These are phyloP conservation scores for Alentia gelatinosa DNA, from an alignment of 2,888 invertebrate species.

Conservation along the genomic window DNA sequence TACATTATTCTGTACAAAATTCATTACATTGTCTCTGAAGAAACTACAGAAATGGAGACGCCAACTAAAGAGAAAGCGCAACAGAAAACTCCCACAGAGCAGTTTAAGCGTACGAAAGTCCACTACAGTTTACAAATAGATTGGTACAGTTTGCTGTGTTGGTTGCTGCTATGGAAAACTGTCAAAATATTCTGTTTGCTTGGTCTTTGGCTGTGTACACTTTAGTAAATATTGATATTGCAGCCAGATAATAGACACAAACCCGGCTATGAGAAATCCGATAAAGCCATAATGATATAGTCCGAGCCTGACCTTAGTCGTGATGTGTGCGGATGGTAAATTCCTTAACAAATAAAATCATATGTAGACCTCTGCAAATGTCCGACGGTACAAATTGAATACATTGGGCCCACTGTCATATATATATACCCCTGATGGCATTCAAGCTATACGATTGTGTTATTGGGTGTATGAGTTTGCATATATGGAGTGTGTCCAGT, in stretches of 20 bases:
- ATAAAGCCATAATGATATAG: not conserved
- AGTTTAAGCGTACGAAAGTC: conserved; percentile 22
- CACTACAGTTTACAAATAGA: conserved; percentile 40
- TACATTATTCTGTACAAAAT: conserved; percentile 51
- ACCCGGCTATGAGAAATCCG: not conserved
- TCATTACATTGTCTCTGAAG: conserved; percentile 40
- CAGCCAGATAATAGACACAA: not conserved
- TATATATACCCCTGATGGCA: not conserved
- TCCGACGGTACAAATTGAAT: not conserved
- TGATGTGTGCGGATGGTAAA: no score
- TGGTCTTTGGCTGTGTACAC: not conserved
- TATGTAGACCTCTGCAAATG: no score
- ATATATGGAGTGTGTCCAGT: not conserved
- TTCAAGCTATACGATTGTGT: not conserved
- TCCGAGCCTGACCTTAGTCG: not conserved
- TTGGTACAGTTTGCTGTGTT: not conserved
- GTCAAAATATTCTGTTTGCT: not conserved
- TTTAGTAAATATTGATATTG: not conserved
- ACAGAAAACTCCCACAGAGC: conserved; percentile 22
- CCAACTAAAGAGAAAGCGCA: not conserved
- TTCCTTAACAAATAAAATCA: no score
- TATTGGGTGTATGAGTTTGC: not conserved
- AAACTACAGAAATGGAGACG: conserved; percentile 8
- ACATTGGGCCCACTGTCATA: not conserved
- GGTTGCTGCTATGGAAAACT: not conserved